Conservation (phyloP, 1,140 invertebrate genomes). For the Tribolium castaneum region DNA sequence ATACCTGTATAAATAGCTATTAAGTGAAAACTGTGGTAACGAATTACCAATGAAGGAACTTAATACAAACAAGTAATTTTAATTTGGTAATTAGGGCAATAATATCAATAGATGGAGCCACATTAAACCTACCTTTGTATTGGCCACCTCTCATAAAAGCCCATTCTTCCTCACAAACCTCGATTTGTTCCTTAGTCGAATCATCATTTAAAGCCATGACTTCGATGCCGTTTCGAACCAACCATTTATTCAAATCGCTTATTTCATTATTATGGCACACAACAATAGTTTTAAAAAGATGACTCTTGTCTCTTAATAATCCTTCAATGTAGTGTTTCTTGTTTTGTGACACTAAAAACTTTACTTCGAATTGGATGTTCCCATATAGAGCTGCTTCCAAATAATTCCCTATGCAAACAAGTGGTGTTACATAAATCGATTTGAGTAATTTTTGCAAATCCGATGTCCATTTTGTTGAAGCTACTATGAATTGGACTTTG, state of each 20-base stretch:
- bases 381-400: constrained; percentile 59
- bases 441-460: constrained; percentile 53
- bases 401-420: constrained; percentile 57
- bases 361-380: constrained; percentile 50
- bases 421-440: constrained; percentile 49
- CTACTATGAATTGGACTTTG: constrained; percentile 55
- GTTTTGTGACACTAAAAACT: constrained; percentile 44
- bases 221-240: constrained; percentile 51
- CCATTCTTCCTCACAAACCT: constrained; percentile 51
- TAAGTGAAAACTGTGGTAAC: too few relatives aligned
- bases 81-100: too few relatives aligned
- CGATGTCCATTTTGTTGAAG: constrained; percentile 54
- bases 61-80: too few relatives aligned
- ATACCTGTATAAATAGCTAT: too few relatives aligned
- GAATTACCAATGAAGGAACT: too few relatives aligned
- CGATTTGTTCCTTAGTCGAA: constrained; percentile 49
- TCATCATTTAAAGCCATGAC: constrained; percentile 42
- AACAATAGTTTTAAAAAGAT: constrained; percentile 54
- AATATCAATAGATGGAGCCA: too few relatives aligned
- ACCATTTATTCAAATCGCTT: constrained; percentile 44
- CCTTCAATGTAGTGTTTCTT: constrained; percentile 47
- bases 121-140: constrained; percentile 45
- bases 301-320: constrained; percentile 50
- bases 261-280: constrained; percentile 57
- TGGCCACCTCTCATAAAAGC: constrained; percentile 45